phyloP scores from a whole-genome alignment of 1,140 invertebrate genomes.

The Heliothis subflexa region DNA sequence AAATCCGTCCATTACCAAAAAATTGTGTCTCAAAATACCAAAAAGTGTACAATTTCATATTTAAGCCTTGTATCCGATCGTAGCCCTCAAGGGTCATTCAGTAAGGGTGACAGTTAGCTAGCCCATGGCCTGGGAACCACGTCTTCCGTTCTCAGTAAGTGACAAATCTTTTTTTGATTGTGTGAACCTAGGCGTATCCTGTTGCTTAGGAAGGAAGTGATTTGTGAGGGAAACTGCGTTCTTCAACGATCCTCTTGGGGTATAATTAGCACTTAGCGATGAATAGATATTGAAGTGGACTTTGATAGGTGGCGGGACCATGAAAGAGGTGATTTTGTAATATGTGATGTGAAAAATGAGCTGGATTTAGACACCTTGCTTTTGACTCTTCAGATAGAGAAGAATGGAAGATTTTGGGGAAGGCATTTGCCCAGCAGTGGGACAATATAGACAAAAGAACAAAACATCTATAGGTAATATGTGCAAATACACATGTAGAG shows the following conservation, averaged over 20 bases:
- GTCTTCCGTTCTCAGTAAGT: constrained; percentile 73
- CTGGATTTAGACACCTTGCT: not conserved
- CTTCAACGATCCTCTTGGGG: not conserved
- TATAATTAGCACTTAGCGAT: constrained; percentile 8
- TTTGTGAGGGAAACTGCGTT: constrained; percentile 23
- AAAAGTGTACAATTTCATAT: not conserved
- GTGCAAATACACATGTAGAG: not conserved
- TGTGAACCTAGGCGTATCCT: constrained; percentile 69
- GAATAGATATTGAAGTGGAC: not conserved
- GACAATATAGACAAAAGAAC: too few species aligned
- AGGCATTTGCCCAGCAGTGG: too few species aligned
- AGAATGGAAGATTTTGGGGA: too few species aligned
- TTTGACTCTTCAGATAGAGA: not conserved
- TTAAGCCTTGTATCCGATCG: constrained; percentile 64
- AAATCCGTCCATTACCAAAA: not conserved
- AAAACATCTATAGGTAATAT: too few species aligned
- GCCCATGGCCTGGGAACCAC: constrained; percentile 74
- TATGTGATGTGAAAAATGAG: not conserved
- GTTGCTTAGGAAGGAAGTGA: constrained; percentile 30
- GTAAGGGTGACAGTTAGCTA: constrained; percentile 79
- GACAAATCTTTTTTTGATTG: constrained; percentile 86
- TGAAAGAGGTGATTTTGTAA: constrained; percentile 11
- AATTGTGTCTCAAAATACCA: not conserved
- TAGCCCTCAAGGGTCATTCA: constrained; percentile 70
- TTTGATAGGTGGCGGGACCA: not conserved